Evolutionary conservation across 2,888 invertebrate species (phyloP).

Genomic region (Eristalis tenax): DNA sequence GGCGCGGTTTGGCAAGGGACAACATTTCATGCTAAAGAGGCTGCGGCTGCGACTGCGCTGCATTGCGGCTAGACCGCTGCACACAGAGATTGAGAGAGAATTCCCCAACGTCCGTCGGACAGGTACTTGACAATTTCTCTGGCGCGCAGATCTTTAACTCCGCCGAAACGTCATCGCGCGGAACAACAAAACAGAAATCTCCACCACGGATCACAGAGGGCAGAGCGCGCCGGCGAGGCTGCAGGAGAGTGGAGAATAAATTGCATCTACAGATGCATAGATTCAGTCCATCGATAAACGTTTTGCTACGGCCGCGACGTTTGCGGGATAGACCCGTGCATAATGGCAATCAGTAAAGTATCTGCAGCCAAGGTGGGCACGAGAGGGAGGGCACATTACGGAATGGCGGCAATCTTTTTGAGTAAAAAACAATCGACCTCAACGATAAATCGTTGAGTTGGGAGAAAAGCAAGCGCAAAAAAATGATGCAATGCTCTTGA

Average conservation of each 20-base stretch:
- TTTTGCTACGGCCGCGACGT: slow-evolving; percentile 45
- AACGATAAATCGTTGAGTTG: slow-evolving; percentile 67
- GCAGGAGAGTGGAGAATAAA: slow-evolving; percentile 41
- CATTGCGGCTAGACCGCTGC: not conserved
- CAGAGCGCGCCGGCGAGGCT: not conserved
- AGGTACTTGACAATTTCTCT: slow-evolving; percentile 69
- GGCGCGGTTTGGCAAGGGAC: slow-evolving; percentile 6
- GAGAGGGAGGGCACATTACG: slow-evolving; percentile 33
- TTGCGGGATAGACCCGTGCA: slow-evolving; percentile 18
- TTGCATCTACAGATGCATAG: slow-evolving; percentile 71
- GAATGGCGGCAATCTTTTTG: slow-evolving; percentile 66
- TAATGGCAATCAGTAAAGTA: slow-evolving; percentile 46
- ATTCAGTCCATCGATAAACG: slow-evolving; percentile 67
- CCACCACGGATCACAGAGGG: not conserved
- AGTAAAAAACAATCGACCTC: slow-evolving; percentile 59
- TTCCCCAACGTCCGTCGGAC: slow-evolving; percentile 62
- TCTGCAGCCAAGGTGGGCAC: slow-evolving; percentile 11
- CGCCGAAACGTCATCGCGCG: slow-evolving; percentile 54
- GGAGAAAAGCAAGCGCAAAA: not conserved
- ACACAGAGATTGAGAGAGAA: slow-evolving; percentile 62
- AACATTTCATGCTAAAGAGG: slow-evolving; percentile 64
- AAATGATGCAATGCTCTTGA: slow-evolving; percentile 62
- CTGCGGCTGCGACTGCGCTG: slow-evolving; percentile 4
- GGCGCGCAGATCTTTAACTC: slow-evolving; percentile 55
- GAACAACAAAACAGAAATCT: slow-evolving; percentile 30